Percentiles rank a stretch among this genome's conserved stretches.
phyloP scores from a whole-genome alignment of 2,113 vertebrate genomes.

The Larimichthys crocea region DNA sequence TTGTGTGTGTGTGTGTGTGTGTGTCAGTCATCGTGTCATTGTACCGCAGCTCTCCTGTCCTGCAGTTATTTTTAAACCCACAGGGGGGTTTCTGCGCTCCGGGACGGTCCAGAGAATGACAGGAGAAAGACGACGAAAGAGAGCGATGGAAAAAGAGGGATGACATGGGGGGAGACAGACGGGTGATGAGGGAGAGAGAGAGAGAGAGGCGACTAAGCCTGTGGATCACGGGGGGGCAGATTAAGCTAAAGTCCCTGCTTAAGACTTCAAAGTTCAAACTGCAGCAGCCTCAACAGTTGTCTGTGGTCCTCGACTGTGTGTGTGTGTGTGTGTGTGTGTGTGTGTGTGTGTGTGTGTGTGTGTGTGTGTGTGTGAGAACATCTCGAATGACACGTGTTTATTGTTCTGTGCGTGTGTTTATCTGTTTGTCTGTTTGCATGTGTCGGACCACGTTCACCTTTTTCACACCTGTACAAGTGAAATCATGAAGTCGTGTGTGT shows the following conservation, averaged over 20 bases:
- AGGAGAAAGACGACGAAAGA: constrained; percentile 16
- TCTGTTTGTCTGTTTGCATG: background rate
- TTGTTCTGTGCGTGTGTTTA: background rate
- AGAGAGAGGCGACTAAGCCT: constrained; percentile 74
- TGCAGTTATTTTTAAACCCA: constrained; percentile 66
- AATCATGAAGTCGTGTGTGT: background rate
- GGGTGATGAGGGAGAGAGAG: background rate
- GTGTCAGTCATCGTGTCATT: constrained; percentile 1
- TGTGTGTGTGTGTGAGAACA: background rate
- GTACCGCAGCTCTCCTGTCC: constrained; percentile 44
- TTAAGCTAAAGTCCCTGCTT: constrained; percentile 84
- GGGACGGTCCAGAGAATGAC: constrained; percentile 37
- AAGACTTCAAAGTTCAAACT: constrained; percentile 84
- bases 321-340: background rate
- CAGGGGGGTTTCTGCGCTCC: constrained; percentile 47
- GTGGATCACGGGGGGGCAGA: constrained; percentile 80
- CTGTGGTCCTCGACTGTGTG: constrained; percentile 26
- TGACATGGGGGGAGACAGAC: background rate
- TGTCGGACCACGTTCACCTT: background rate
- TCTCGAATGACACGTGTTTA: background rate
- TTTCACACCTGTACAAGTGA: background rate
- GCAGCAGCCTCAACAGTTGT: constrained; percentile 70
- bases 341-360: background rate
- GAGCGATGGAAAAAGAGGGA: constrained; percentile 35
- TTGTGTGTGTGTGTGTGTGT: background rate